Evolutionary conservation across 2,797 vertebrate genomes (phyloP).

Genomic region (Falco rusticolus): DNA sequence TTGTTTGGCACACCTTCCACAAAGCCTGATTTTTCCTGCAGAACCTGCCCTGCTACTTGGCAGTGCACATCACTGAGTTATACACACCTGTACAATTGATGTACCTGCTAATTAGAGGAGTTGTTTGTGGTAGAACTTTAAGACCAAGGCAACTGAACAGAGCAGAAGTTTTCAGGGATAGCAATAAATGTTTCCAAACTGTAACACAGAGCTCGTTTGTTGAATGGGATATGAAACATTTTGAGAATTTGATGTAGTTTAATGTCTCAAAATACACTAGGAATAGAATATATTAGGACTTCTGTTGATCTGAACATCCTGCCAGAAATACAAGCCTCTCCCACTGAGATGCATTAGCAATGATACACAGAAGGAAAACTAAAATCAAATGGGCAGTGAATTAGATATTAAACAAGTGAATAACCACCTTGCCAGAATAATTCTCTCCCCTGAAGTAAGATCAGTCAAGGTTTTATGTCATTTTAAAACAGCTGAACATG

Average conservation of each 20-base stretch:
- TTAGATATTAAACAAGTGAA: background rate
- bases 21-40: constrained; percentile 4
- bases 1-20: background rate
- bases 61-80: background rate
- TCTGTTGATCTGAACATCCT: background rate
- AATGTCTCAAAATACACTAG: background rate
- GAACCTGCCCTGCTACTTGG: constrained; percentile 11
- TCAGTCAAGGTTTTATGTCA: background rate
- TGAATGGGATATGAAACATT: background rate
- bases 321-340: background rate
- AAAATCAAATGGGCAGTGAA: background rate
- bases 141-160: background rate
- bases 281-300: background rate
- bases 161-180: background rate
- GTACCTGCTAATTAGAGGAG: background rate
- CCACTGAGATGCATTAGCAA: background rate
- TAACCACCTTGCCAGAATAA: background rate
- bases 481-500: background rate
- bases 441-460: background rate
- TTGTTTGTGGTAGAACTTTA: background rate
- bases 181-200: background rate
- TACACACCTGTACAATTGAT: background rate
- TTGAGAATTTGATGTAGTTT: background rate
- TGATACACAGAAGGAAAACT: background rate
- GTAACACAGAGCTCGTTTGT: background rate